These are phyloP conservation scores for Parauchenoglanis ngamensis DNA, from an alignment of 2,797 vertebrate species.

Conservation along the genomic window DNA sequence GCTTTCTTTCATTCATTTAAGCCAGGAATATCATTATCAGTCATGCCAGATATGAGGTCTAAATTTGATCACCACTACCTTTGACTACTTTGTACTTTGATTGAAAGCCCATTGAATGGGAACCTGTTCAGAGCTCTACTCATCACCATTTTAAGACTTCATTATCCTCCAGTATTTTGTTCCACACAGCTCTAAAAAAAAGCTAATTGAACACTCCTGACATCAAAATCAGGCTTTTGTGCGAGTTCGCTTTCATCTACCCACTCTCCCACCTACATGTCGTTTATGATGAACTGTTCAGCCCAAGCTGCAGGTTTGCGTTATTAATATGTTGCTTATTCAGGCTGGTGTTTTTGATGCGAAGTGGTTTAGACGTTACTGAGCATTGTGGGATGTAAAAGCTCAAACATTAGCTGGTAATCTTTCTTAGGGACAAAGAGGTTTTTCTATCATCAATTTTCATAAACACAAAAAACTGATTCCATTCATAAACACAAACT, in stretches of 20 bases:
- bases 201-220: constrained; percentile 48
- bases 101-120: not conserved
- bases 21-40: not conserved
- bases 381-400: not conserved
- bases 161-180: constrained; percentile 64
- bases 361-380: not conserved
- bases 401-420: not conserved
- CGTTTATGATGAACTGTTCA: not conserved
- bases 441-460: not conserved
- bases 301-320: not conserved
- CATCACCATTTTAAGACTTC: constrained; percentile 58
- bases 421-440: not conserved
- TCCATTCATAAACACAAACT: not conserved
- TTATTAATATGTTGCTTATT: constrained; percentile 5
- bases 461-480: not conserved
- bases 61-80: not conserved
- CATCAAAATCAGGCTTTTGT: constrained; percentile 63
- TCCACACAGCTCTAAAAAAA: constrained; percentile 24
- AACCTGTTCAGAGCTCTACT: constrained; percentile 42
- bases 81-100: not conserved
- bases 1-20: not conserved
- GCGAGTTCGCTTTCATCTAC: constrained; percentile 60
- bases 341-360: not conserved
- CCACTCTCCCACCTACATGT: constrained; percentile 9
- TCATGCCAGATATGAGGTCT: not conserved